Conservation (phyloP, 2,888 invertebrate genomes). For the Tuberolachnus salignus region DNA sequence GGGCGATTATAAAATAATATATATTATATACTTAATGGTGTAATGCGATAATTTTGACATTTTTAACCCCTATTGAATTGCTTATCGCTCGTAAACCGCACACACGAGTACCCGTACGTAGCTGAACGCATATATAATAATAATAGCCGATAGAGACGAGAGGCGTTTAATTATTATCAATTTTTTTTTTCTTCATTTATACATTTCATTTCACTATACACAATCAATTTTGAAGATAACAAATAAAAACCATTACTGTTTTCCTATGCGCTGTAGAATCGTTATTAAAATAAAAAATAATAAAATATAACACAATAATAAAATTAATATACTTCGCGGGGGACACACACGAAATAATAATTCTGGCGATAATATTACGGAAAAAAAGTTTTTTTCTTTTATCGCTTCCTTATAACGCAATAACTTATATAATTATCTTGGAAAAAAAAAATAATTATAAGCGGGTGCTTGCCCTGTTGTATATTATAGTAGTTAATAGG, state of each 20-base stretch:
- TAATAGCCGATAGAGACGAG: neutral
- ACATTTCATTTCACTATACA: neutral
- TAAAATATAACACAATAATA: neutral
- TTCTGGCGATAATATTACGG: too few relatives aligned
- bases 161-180: neutral
- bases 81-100: slow-evolving; percentile 37
- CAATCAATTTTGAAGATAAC: neutral
- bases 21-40: neutral
- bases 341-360: too few relatives aligned
- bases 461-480: too few relatives aligned
- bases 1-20: slow-evolving; percentile 38
- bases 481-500: too few relatives aligned
- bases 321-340: neutral
- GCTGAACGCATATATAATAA: neutral
- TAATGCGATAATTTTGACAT: slow-evolving; percentile 47
- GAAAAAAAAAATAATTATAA: too few relatives aligned
- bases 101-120: slow-evolving; percentile 17
- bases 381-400: too few relatives aligned
- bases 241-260: slow-evolving; percentile 3
- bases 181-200: neutral
- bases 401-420: too few relatives aligned
- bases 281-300: too few relatives aligned
- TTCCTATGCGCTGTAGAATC: too few relatives aligned
- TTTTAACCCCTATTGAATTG: slow-evolving; percentile 39
- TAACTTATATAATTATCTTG: too few relatives aligned